Percentiles rank a stretch among this genome's conserved stretches.
Evolutionary conservation across 2,888 invertebrate genomes (phyloP).

Genomic region (Hyppa rectilinea): DNA sequence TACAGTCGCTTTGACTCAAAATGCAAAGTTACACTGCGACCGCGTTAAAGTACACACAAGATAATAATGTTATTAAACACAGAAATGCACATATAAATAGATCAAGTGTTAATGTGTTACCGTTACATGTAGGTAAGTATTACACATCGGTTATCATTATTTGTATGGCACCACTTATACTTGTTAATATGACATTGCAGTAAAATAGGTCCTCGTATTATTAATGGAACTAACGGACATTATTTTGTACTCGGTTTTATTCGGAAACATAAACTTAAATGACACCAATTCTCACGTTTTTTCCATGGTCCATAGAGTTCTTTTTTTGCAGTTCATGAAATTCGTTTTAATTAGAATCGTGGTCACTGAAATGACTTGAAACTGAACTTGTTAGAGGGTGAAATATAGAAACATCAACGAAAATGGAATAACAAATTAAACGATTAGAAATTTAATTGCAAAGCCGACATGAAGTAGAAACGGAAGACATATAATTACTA

Average conservation of each 20-base stretch:
- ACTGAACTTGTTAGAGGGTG: background rate
- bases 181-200: conserved; percentile 10
- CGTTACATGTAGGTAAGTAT: conserved; percentile 3
- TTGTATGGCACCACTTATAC: conserved; percentile 50
- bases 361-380: conserved; percentile 15
- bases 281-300: background rate
- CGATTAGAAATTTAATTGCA: background rate
- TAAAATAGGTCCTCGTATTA: background rate
- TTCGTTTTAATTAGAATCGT: background rate
- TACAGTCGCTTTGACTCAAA: conserved; percentile 50
- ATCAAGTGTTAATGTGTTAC: conserved; percentile 18
- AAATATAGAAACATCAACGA: background rate
- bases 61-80: conserved; percentile 36
- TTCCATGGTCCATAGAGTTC: background rate
- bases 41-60: conserved; percentile 45
- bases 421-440: background rate
- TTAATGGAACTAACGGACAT: background rate
- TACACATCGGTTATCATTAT: conserved; percentile 36
- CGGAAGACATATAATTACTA: conserved; percentile 3
- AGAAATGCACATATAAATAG: conserved; percentile 32
- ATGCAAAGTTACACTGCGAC: conserved; percentile 66
- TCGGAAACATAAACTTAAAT: background rate
- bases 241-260: background rate
- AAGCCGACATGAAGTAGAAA: background rate
- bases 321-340: background rate